Conservation (phyloP, 2,888 invertebrate species). For the Limnephilus lunatus region DNA sequence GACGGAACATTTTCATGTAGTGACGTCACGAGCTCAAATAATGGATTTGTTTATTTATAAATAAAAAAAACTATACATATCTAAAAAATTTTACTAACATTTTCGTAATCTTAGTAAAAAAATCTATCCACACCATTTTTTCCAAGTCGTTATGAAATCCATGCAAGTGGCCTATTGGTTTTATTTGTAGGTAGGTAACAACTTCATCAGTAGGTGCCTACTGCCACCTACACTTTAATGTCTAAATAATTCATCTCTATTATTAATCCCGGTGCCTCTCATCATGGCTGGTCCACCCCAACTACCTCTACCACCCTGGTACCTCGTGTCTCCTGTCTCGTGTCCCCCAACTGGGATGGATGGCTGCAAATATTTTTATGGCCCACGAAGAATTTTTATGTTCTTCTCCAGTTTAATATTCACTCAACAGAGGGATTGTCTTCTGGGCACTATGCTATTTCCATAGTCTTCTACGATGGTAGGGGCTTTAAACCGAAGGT, state of each 20-base stretch:
- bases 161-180: too few species aligned
- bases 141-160: too few species aligned
- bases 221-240: background rate
- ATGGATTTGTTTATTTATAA: too few species aligned
- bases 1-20: too few species aligned
- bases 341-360: constrained; percentile 11
- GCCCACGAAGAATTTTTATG: constrained; percentile 64
- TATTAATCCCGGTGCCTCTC: background rate
- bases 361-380: constrained; percentile 61
- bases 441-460: constrained; percentile 9
- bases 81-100: too few species aligned
- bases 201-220: too few species aligned
- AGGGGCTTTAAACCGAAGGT: background rate
- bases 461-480: background rate
- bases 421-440: constrained; percentile 34
- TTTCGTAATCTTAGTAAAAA: too few species aligned
- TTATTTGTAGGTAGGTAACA: too few species aligned
- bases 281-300: background rate
- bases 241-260: background rate
- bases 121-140: too few species aligned
- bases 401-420: constrained; percentile 63
- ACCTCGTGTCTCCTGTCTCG: background rate
- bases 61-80: too few species aligned
- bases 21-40: too few species aligned
- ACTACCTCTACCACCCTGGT: background rate